phyloP scores from a whole-genome alignment of 2,888 invertebrate genomes.

The Galeopsomyia nigrocyanea region DNA sequence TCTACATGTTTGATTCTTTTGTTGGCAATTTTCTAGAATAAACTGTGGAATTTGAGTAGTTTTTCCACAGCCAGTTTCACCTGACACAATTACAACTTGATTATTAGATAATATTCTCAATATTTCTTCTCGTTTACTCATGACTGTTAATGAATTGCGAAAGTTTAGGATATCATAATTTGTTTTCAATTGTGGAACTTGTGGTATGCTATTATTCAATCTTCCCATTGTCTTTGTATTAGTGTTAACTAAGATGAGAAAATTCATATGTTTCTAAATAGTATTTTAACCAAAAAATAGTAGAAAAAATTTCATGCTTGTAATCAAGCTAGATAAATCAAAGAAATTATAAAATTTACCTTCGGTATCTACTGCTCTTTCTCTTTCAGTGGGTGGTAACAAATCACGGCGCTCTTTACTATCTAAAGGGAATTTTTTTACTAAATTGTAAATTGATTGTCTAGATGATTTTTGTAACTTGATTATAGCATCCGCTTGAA shows the following conservation, averaged over 20 bases:
- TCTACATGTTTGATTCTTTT: conserved; percentile 77
- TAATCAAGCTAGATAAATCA: neutral
- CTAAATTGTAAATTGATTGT: conserved; percentile 74
- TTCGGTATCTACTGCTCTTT: conserved; percentile 71
- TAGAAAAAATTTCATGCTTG: neutral
- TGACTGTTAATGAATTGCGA: conserved; percentile 80
- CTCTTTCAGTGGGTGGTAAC: conserved; percentile 77
- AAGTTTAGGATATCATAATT: conserved; percentile 73
- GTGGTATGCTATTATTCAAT: conserved; percentile 78
- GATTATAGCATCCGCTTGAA: conserved; percentile 77
- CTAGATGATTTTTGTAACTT: conserved; percentile 76
- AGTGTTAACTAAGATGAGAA: conserved; percentile 63
- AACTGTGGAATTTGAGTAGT: conserved; percentile 97
- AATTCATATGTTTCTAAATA: conserved; percentile 1
- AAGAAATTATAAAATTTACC: conserved; percentile 50
- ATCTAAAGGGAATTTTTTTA: conserved; percentile 78
- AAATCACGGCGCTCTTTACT: conserved; percentile 80
- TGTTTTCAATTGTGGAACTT: conserved; percentile 72
- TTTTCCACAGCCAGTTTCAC: conserved; percentile 94
- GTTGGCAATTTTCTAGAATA: conserved; percentile 82
- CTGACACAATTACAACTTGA: conserved; percentile 80
- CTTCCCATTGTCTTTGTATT: conserved; percentile 75
- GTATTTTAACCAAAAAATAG: neutral
- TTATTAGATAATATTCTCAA: conserved; percentile 70
- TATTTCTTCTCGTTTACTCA: conserved; percentile 76